These are phyloP conservation scores for Leucophenga varia DNA, from an alignment of 1,140 invertebrate species.

Conservation along the genomic window DNA sequence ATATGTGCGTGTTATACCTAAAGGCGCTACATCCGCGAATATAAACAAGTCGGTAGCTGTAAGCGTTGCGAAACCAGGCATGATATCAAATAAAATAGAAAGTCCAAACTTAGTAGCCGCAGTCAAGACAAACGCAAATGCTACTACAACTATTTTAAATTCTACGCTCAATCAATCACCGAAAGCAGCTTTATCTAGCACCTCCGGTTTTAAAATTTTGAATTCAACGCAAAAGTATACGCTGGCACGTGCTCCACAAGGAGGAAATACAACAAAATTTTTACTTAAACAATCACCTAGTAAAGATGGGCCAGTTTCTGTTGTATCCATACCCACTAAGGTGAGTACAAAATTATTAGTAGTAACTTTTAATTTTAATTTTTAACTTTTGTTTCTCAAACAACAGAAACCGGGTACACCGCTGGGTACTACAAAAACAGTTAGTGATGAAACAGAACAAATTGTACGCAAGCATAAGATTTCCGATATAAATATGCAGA, in stretches of 20 bases:
- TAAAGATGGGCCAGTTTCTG: conserved; percentile 28
- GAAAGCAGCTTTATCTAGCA: conserved; percentile 1
- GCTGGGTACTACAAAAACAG: conserved; percentile 2
- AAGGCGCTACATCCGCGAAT: not conserved
- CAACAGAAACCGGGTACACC: conserved; percentile 2
- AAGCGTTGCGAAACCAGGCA: too few relatives aligned
- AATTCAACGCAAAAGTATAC: conserved; percentile 16
- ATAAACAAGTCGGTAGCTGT: too few relatives aligned
- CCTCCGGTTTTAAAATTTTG: conserved; percentile 6
- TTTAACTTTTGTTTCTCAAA: not conserved
- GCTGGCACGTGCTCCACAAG: conserved; percentile 11
- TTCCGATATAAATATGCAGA: conserved; percentile 38
- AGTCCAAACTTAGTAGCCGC: too few relatives aligned
- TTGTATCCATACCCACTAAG: conserved; percentile 32
- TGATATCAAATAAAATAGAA: too few relatives aligned
- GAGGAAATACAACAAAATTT: conserved; percentile 34
- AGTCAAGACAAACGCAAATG: conserved; percentile 1
- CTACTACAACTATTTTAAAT: not conserved
- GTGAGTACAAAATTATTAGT: conserved; percentile 11
- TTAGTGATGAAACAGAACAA: conserved; percentile 2
- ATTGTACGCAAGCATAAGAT: conserved; percentile 32
- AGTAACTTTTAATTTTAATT: not conserved
- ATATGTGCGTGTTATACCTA: conserved; percentile 43
- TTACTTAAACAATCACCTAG: conserved; percentile 27
- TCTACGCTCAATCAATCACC: not conserved